Evolutionary conservation across 2,888 invertebrate species (phyloP).

Genomic region (Gnatocerus cornutus): DNA sequence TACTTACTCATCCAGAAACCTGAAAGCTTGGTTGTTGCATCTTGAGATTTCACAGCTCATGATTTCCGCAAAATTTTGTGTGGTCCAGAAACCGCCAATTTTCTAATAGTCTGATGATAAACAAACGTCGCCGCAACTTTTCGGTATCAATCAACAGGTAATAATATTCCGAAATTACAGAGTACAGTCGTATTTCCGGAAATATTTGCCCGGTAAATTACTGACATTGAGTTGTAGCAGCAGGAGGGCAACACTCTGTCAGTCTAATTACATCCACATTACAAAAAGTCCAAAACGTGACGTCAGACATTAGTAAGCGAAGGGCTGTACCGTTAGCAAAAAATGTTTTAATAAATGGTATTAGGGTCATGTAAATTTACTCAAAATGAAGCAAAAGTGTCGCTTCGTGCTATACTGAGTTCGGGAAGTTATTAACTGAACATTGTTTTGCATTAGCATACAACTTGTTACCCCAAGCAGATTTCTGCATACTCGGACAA

Average conservation of each 20-base stretch:
- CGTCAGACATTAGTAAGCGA: background rate
- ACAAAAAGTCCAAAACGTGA: background rate
- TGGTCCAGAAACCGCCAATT: background rate
- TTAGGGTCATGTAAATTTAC: too few relatives aligned
- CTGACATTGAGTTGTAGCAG: conserved; percentile 15
- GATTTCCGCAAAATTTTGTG: background rate
- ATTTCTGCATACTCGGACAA: conserved; percentile 30
- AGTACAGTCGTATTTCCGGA: conserved; percentile 28
- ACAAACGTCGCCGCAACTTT: conserved; percentile 1
- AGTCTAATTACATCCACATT: conserved; percentile 14
- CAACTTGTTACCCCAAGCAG: conserved; percentile 23
- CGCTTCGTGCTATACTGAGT: too few relatives aligned
- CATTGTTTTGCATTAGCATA: conserved; percentile 31
- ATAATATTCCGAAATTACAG: conserved; percentile 36
- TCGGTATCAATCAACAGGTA: conserved; percentile 24
- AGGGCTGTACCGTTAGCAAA: conserved; percentile 2
- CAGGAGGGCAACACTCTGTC: conserved; percentile 31
- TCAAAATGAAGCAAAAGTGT: too few relatives aligned
- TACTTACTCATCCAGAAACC: too few relatives aligned
- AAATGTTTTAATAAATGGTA: background rate
- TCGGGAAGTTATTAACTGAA: conserved; percentile 20
- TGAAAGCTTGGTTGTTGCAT: too few relatives aligned
- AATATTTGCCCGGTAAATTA: conserved; percentile 37
- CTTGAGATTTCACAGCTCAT: background rate
- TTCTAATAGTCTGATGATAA: background rate